These are phyloP conservation scores for Nannospalax galili DNA, from an alignment of 2,113 vertebrate species.

Conservation along the genomic window DNA sequence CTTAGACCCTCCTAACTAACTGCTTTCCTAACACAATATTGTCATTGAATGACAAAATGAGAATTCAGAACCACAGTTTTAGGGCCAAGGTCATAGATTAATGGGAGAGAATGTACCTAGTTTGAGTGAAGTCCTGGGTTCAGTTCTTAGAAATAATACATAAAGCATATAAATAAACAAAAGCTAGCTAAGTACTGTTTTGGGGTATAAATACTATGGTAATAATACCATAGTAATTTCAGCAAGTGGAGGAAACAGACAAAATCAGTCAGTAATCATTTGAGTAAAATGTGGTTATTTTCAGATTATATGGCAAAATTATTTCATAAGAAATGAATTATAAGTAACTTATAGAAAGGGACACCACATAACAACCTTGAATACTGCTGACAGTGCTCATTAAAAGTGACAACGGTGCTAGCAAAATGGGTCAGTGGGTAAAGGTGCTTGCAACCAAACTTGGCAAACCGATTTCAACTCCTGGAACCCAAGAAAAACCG, in stretches of 20 bases:
- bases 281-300: not conserved
- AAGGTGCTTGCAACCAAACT: too few species aligned
- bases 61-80: not conserved
- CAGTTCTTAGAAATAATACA: not conserved
- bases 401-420: not conserved
- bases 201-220: not conserved
- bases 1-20: not conserved
- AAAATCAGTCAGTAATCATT: not conserved
- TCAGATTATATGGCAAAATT: constrained; percentile 25
- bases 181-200: not conserved
- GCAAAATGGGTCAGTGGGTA: too few species aligned
- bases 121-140: not conserved
- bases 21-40: not conserved
- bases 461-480: too few species aligned
- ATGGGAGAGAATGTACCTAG: not conserved
- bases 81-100: not conserved
- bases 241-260: not conserved
- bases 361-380: not conserved
- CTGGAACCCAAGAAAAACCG: too few species aligned
- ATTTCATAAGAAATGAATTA: not conserved
- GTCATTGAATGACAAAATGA: not conserved
- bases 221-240: not conserved
- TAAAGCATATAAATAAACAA: not conserved
- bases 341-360: not conserved
- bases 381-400: not conserved